Evolutionary conservation across 2,888 invertebrate species (phyloP), one percentile per base, ranked within the genome.

Genomic region (Hemithea aestivaria): DNA sequence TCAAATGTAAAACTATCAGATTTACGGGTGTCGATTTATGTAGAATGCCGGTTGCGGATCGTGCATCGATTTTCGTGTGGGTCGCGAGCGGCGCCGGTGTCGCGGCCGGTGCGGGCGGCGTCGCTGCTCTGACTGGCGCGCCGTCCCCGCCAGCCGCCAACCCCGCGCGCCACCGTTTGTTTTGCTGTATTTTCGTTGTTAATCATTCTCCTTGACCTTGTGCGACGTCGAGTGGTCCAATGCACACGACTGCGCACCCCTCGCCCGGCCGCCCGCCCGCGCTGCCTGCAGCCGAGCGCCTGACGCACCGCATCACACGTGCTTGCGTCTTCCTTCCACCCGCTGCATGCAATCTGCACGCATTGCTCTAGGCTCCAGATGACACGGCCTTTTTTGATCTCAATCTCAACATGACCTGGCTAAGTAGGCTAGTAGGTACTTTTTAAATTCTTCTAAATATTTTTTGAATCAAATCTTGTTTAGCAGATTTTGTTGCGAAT

Each of bases 151-250:
- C 16, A 16, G 16, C 65, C 73, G 51, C 68, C 53, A 58, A 60
- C 75, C 74, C 75, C 78, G 70, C 80, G 63, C 73, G 68, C 71
- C 76, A 74, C 73, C 80, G 79, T 83, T 83, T 83, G 84, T 87
- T 87, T 87, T 84, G 84, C 83, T 84, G 85, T 85, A 87, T 84
- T 85, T 87, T 87, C 82, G 83, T 83, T 83, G 84, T 85, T 88
- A 88, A 88, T 88, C 87, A 88, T 88, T 87, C 88, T 87, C 88
- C 87, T 87, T 85, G 85, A 87, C 87, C 84, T 85, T 84, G 84
- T 82, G 82, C 87, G 83, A 80, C 80, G 85, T 73, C 71, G 80
- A 85, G 84, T 87, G 85, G 85, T 83, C 87, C 83, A 83, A 84
- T 85, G 82, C 82, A 84, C 84, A 83, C 80, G 81, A 82, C 73